These are phyloP conservation scores for Nothura maculosa DNA, from an alignment of 2,797 vertebrate genomes.

Conservation along the genomic window DNA sequence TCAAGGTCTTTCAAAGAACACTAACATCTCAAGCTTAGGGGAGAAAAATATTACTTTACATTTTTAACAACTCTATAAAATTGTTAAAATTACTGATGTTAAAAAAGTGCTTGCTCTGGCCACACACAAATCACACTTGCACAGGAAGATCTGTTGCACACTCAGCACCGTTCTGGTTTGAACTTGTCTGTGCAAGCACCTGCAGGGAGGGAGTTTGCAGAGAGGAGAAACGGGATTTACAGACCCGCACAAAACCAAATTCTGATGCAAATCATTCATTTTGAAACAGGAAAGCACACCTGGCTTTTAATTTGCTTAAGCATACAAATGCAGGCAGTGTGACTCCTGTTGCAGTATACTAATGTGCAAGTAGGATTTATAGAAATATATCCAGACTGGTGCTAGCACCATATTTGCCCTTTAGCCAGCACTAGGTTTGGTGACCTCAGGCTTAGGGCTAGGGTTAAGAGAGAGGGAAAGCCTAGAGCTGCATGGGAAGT, in stretches of 20 bases:
- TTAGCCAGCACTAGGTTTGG: too few relatives aligned
- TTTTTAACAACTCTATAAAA: slow-evolving; percentile 48
- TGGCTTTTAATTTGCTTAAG: slow-evolving; percentile 77
- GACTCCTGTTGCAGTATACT: slow-evolving; percentile 61
- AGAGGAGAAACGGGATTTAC: background rate
- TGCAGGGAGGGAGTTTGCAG: background rate
- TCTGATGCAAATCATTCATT: slow-evolving; percentile 40
- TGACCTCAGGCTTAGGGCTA: too few relatives aligned
- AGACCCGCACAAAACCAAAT: slow-evolving; percentile 36
- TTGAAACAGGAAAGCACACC: slow-evolving; percentile 67
- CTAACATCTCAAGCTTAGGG: background rate
- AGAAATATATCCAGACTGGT: background rate
- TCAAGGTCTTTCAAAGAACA: slow-evolving; percentile 63
- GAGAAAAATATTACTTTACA: slow-evolving; percentile 12
- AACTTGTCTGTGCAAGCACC: background rate
- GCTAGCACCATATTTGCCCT: too few relatives aligned
- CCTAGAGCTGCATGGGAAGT: too few relatives aligned
- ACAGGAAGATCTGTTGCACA: background rate
- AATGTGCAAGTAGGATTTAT: slow-evolving; percentile 66
- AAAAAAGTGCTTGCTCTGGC: slow-evolving; percentile 41
- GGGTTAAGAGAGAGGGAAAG: too few relatives aligned
- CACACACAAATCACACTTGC: slow-evolving; percentile 45
- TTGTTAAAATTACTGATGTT: slow-evolving; percentile 53
- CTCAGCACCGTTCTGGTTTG: background rate
- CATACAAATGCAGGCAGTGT: slow-evolving; percentile 72